phyloP scores from a whole-genome alignment of 2,888 invertebrate species.

The Smittia sp. region DNA sequence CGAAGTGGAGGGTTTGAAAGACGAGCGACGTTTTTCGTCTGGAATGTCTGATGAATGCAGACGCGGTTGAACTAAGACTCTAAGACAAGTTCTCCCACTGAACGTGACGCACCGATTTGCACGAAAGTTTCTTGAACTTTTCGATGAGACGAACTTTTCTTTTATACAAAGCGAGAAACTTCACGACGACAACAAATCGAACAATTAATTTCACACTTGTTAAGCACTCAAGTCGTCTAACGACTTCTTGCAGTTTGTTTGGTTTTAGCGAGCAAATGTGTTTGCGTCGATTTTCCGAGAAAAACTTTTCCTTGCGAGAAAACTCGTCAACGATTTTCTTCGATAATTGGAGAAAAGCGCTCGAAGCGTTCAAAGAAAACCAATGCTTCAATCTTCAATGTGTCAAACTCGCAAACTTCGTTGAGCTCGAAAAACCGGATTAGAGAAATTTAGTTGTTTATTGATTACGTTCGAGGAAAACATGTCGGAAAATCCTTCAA shows the following conservation, averaged over 20 bases:
- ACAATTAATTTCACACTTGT: conserved; percentile 23
- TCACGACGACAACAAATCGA: not conserved
- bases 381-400: not conserved
- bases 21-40: not conserved
- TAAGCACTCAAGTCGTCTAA: not conserved
- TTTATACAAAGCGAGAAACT: not conserved
- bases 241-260: not conserved
- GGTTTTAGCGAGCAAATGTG: not conserved
- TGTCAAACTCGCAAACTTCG: not conserved
- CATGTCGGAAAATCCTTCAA: not conserved
- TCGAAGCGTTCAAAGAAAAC: not conserved
- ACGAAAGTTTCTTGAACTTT: not conserved
- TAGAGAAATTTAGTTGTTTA: conserved; percentile 8
- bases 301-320: not conserved
- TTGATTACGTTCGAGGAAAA: not conserved
- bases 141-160: not conserved
- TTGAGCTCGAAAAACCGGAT: not conserved
- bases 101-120: not conserved
- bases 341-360: too few species aligned
- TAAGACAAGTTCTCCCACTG: too few species aligned
- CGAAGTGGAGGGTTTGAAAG: not conserved
- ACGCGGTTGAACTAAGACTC: not conserved
- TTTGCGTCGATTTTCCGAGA: not conserved
- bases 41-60: not conserved
- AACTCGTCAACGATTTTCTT: too few species aligned